Evolutionary conservation across 2,888 invertebrate genomes (phyloP), one percentile per base, ranked within the genome.

Genomic region (Gymnosoma rotundatum): DNA sequence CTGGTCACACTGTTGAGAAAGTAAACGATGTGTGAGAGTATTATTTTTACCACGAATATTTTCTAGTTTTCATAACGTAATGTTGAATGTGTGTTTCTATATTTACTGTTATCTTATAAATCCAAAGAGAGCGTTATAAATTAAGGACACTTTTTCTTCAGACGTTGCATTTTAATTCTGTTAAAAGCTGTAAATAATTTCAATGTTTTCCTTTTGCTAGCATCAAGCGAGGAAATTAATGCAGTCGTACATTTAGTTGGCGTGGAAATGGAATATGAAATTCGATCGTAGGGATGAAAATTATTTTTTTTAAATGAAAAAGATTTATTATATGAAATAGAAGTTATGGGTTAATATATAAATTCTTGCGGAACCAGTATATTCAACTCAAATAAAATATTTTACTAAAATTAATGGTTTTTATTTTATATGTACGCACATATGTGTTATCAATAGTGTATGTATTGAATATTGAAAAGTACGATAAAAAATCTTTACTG

Each of bases 71-170:
- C n/a, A 16, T 72, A 54, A 61, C 61, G 67, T 58, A 32, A 42
- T 42, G 42, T 12, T 74, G 45, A 21, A 48, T 36, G 73, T 42
- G 38, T 63, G 20, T 67, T 32, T 36, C 21, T 56, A 66, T 52
- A 18, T 54, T 72, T 50, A 58, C 56, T 66, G 64, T 63, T 52
- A 60, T 38, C 48, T 38, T 54, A 8, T 25, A 18, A 63, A 18
- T 36, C 6, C 14, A 32, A 14, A 18, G 25, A 42, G 52, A 48
- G 64, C 72, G 54, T 81, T 73, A 60, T 60, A 60, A n/a, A 5
- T 32, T 66, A 79, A 79, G 64, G 72, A 38, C 67, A 58, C 5
- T 6, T 66, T 64, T 72, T 36, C 4, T 72, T 36, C 4, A 54
- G 32, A 16, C 9, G n/a, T 52, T 42, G 21, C 18, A 18, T 18